Conservation (phyloP, 2,113 vertebrate species). For the Greenwoodochromis staneri region DNA sequence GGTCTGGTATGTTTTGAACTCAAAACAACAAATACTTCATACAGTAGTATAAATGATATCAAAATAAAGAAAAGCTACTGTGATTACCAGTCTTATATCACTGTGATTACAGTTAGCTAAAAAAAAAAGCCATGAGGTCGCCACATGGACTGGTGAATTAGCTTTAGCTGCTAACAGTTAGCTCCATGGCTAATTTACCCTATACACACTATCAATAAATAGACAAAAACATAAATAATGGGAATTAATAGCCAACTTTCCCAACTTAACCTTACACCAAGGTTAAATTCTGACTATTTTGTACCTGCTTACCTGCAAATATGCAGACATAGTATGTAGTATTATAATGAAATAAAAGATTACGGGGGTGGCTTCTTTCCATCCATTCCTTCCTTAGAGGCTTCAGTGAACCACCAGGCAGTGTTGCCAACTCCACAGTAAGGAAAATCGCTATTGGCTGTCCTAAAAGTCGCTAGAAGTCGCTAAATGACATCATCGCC, state of each 20-base stretch:
- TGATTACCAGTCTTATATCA: neutral
- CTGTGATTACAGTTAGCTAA: neutral
- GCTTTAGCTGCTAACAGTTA: neutral
- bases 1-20: neutral
- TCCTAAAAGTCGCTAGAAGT: neutral
- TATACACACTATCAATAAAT: neutral
- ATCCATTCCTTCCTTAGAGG: neutral
- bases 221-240: neutral
- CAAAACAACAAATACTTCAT: neutral
- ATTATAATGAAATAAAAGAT: neutral
- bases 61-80: neutral
- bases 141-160: neutral
- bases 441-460: neutral
- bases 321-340: neutral
- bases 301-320: neutral
- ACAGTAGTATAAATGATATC: neutral
- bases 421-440: neutral
- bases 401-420: neutral
- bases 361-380: neutral
- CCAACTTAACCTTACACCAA: neutral
- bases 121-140: neutral
- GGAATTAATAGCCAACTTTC: neutral
- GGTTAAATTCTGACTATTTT: neutral
- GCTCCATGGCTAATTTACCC: neutral
- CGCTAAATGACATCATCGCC: fast-evolving